Base-by-base conservation (phyloP, 2,797 vertebrate genomes). In the Thripadectes ignobilis region DNA sequence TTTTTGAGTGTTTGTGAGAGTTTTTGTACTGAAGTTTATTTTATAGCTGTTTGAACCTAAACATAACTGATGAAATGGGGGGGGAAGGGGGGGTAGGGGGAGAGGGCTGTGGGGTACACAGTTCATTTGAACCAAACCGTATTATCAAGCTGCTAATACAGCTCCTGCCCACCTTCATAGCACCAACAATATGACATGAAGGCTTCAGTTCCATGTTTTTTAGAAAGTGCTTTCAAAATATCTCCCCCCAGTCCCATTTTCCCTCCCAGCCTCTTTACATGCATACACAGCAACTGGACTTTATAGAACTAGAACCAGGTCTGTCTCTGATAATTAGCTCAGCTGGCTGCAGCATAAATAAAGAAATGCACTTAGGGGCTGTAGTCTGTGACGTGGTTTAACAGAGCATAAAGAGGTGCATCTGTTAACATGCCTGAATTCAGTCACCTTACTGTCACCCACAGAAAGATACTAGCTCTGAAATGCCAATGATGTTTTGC, bases 271-370 rank as follows among this genome's bases (percentile, higher is more conserved):
- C 45, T 77, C 71, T 91, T 78, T 63, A 29, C 75, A 75, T 14
- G 9, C 24, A 2, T 27, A 63, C 76, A 57, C 26, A 66, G 74
- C 83, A 85, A 87, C 91, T 93, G 90, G 91, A 90, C 94, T 94
- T 92, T 77, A 86, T 54, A 95, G 93, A 97, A 93, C 93, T 93
- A 88, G 96, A 97, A 93, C 65, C 91, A 95, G 88, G 85, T 95
- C 94, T 97, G 95, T 96, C 96, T 97, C 91, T 96, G 96, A 92
- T 97, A 98, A 97, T 98, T 98, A 98, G 95, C 97, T 98, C 96
- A 96, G 76, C 94, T 94, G 92, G 93, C 95, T 97, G 88, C 94
- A 83, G 95, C 92, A 81, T 96, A 97, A 98, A 97, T 97, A 97
- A 96, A 96, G 95, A 96, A 97, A 97, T 97, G 95, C 94, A 81